These are phyloP conservation scores for Synaphobranchus kaupii DNA, from an alignment of 2,797 vertebrate genomes.

Conservation along the genomic window DNA sequence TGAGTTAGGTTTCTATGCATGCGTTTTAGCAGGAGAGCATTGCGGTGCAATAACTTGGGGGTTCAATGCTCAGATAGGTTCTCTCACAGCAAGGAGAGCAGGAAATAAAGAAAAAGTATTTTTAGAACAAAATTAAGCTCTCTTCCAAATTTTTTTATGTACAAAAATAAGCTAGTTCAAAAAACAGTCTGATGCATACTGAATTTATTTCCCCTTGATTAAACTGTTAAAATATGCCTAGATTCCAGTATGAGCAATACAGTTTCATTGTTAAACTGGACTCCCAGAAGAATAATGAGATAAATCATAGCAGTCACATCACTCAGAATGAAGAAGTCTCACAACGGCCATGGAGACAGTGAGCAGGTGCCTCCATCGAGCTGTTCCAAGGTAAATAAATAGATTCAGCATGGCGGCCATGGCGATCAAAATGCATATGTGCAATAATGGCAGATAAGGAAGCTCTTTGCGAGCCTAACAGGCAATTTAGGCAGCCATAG, in stretches of 20 bases:
- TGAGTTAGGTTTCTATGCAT: not conserved
- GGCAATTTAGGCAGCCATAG: not conserved
- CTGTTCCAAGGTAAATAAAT: not conserved
- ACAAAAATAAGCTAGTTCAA: not conserved
- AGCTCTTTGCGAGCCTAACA: too few relatives aligned
- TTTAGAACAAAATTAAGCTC: not conserved
- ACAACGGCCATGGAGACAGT: not conserved
- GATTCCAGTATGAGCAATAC: not conserved
- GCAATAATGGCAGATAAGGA: not conserved
- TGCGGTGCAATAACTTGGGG: not conserved
- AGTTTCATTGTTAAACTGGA: not conserved
- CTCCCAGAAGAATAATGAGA: not conserved
- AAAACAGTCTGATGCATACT: not conserved
- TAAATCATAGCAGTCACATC: not conserved
- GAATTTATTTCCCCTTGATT: not conserved
- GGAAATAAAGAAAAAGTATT: not conserved
- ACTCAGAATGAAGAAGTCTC: not conserved
- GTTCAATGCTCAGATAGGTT: not conserved
- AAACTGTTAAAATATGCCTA: not conserved
- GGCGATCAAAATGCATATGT: not conserved
- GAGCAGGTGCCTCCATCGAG: not conserved
- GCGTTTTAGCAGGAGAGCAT: not conserved
- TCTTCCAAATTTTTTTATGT: not conserved
- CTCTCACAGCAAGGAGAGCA: not conserved
- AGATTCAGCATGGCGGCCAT: constrained; percentile 1